Conservation (phyloP, 2,113 vertebrate genomes). For the Agelaius tricolor region DNA sequence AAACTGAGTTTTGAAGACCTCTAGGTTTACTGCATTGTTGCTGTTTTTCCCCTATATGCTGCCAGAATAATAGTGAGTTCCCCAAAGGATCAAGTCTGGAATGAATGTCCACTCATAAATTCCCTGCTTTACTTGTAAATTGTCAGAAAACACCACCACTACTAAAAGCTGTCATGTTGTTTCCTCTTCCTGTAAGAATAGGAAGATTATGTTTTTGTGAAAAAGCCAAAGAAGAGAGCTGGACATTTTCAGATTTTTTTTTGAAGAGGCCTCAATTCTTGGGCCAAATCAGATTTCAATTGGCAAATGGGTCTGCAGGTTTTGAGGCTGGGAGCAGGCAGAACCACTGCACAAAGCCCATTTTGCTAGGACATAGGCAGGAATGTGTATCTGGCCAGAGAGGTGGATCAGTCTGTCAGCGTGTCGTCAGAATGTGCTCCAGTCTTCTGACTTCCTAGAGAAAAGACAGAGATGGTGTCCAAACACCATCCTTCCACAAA, state of each 20-base stretch:
- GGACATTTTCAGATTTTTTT: not conserved
- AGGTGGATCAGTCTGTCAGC: not conserved
- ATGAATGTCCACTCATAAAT: not conserved
- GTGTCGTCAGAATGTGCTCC: not conserved
- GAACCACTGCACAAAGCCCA: not conserved
- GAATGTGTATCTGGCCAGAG: not conserved
- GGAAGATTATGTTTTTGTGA: not conserved
- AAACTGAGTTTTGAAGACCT: conserved; percentile 1
- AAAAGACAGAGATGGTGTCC: not conserved
- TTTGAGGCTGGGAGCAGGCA: not conserved
- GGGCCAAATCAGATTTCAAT: not conserved
- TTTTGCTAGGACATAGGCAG: not conserved
- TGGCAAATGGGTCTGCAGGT: not conserved
- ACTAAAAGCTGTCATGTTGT: not conserved
- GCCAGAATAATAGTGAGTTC: not conserved
- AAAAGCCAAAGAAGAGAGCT: not conserved
- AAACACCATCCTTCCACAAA: not conserved
- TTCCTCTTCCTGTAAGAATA: not conserved
- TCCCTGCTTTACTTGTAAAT: not conserved
- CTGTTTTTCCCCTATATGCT: not conserved
- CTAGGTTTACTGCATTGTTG: not conserved
- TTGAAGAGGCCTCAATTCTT: not conserved
- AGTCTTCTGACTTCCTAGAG: not conserved
- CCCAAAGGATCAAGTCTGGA: not conserved
- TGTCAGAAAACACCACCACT: not conserved